phyloP scores from a whole-genome alignment of 2,888 invertebrate genomes.

The Parnassius mnemosyne region DNA sequence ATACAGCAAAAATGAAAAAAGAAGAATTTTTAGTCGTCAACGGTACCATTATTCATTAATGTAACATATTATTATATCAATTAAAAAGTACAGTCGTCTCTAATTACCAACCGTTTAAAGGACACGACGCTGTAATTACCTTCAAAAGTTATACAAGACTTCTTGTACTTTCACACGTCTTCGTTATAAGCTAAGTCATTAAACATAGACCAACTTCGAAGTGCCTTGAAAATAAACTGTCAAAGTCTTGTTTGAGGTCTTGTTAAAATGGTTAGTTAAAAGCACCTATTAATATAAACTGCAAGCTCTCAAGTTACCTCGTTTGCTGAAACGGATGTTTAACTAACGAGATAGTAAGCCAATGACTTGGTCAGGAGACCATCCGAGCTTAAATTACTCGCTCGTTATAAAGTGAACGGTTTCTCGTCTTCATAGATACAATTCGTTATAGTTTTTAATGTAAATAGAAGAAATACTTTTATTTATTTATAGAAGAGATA shows the following conservation, averaged over 20 bases:
- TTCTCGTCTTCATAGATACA: no score
- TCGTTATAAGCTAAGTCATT: constrained; percentile 45
- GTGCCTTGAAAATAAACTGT: constrained; percentile 12
- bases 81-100: no score
- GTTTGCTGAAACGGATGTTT: constrained; percentile 30
- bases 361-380: constrained; percentile 34
- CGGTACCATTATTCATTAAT: no score
- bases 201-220: constrained; percentile 27
- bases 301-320: constrained; percentile 42
- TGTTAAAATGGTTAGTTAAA: constrained; percentile 20
- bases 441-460: no score
- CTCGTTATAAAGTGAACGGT: constrained; percentile 7
- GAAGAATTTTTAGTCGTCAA: no score
- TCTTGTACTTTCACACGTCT: constrained; percentile 38
- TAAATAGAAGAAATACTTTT: no score
- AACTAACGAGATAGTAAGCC: constrained; percentile 39
- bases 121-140: no score
- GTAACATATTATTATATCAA: no score
- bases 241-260: constrained; percentile 17
- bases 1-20: no score
- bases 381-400: constrained; percentile 32
- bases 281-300: constrained; percentile 42
- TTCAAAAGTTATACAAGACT: no score
- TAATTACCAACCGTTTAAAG: no score
- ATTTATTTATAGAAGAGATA: no score